Evolutionary conservation across 2,113 vertebrate genomes (phyloP).

Genomic region (Orycteropus afer): DNA sequence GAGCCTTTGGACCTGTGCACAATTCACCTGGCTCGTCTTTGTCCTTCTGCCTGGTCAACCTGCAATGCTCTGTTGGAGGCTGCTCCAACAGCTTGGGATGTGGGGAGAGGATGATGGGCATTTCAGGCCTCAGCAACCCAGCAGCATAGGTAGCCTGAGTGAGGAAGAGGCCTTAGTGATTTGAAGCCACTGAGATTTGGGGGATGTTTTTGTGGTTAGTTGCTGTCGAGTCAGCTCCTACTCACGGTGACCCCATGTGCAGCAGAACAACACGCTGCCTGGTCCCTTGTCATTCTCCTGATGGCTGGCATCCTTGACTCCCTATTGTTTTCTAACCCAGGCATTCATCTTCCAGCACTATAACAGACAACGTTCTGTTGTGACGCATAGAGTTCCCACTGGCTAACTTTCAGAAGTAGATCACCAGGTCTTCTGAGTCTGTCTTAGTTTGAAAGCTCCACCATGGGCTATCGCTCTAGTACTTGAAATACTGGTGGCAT

Average conservation of each 20-base stretch:
- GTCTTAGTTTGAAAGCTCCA: not conserved
- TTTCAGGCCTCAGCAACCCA: not conserved
- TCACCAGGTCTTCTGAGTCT: not conserved
- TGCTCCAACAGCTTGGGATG: not conserved
- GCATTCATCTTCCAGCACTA: not conserved
- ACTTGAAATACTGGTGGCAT: not conserved
- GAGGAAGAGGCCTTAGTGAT: not conserved
- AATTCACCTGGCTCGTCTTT: not conserved
- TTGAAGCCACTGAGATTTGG: not conserved
- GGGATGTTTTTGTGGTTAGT: not conserved
- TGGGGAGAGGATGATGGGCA: not conserved
- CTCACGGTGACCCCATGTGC: not conserved
- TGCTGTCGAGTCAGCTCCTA: not conserved
- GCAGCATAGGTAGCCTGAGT: not conserved
- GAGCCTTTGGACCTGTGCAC: not conserved
- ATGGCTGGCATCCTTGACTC: not conserved
- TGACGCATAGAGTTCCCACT: not conserved
- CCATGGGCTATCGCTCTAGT: not conserved
- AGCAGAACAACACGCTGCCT: not conserved
- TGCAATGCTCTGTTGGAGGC: not conserved
- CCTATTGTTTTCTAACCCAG: not conserved
- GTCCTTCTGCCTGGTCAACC: not conserved
- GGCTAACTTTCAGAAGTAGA: no score
- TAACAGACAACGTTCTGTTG: not conserved
- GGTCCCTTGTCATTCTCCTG: no score